Conservation (phyloP, 2,797 vertebrate genomes). For the Lutjanus campechanus region DNA sequence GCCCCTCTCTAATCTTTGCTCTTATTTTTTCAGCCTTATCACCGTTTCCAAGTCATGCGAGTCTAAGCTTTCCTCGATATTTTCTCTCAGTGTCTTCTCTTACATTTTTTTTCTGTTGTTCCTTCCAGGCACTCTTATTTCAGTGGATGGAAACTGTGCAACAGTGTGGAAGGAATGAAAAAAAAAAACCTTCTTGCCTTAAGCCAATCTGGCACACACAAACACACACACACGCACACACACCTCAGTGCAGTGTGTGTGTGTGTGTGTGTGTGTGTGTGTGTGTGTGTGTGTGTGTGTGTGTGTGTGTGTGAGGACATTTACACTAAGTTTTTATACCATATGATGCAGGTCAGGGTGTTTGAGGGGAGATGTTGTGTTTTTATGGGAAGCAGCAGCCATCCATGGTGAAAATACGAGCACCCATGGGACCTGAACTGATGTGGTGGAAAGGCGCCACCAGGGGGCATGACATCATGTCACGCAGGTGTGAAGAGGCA, state of each 20-base stretch:
- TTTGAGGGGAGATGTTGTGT: not conserved
- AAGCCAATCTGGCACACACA: not conserved
- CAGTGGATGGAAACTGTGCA: constrained; percentile 3
- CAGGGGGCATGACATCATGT: not conserved
- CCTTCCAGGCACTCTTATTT: not conserved
- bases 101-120: not conserved
- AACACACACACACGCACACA: not conserved
- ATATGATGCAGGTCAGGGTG: not conserved
- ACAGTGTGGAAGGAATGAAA: constrained; percentile 8
- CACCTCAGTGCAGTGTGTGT: not conserved
- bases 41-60: not conserved
- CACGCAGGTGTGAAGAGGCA: not conserved
- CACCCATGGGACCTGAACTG: not conserved
- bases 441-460: not conserved
- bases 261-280: not conserved
- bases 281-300: not conserved
- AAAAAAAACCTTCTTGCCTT: not conserved
- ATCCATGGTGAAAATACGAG: not conserved
- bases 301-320: not conserved
- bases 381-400: not conserved
- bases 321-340: not conserved
- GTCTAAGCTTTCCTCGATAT: not conserved
- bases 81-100: not conserved
- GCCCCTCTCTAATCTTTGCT: not conserved
- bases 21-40: not conserved